These are phyloP conservation scores for Melieria crassipennis DNA, from an alignment of 2,888 invertebrate species.

Conservation along the genomic window DNA sequence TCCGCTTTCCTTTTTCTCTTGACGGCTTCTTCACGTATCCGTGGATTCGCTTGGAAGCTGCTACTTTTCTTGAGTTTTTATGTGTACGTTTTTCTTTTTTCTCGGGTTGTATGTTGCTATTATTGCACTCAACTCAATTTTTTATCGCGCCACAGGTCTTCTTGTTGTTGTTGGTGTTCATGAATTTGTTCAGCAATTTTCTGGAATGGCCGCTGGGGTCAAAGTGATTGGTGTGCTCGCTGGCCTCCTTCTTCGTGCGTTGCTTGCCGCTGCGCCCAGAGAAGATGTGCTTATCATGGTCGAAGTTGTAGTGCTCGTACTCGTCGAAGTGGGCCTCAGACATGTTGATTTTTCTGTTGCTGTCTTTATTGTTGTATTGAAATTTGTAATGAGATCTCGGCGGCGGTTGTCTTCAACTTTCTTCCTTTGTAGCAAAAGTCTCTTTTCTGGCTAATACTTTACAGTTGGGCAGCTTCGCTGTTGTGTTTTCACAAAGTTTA, in stretches of 20 bases:
- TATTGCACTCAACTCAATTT: slow-evolving; percentile 44
- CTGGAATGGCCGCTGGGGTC: slow-evolving; percentile 94
- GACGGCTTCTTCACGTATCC: background rate
- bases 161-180: slow-evolving; percentile 84
- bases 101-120: slow-evolving; percentile 4
- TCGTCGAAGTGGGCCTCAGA: slow-evolving; percentile 87
- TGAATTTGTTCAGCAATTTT: slow-evolving; percentile 86
- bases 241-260: slow-evolving; percentile 87
- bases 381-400: slow-evolving; percentile 24
- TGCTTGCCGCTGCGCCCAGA: slow-evolving; percentile 91
- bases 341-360: slow-evolving; percentile 69
- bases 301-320: slow-evolving; percentile 95
- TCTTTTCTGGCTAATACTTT: slow-evolving; percentile 9
- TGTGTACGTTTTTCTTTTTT: slow-evolving; percentile 9
- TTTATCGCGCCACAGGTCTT: slow-evolving; percentile 46
- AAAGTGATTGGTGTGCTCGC: slow-evolving; percentile 88
- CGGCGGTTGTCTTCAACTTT: slow-evolving; percentile 7
- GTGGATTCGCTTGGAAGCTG: background rate
- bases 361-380: slow-evolving; percentile 24
- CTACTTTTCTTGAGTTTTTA: background rate
- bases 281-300: slow-evolving; percentile 89
- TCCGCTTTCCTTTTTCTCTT: background rate
- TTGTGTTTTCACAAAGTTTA: background rate
- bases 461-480: background rate
- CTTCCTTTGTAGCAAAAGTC: slow-evolving; percentile 1